Conservation (phyloP, 2,113 vertebrate genomes). For the Platichthys flesus region DNA sequence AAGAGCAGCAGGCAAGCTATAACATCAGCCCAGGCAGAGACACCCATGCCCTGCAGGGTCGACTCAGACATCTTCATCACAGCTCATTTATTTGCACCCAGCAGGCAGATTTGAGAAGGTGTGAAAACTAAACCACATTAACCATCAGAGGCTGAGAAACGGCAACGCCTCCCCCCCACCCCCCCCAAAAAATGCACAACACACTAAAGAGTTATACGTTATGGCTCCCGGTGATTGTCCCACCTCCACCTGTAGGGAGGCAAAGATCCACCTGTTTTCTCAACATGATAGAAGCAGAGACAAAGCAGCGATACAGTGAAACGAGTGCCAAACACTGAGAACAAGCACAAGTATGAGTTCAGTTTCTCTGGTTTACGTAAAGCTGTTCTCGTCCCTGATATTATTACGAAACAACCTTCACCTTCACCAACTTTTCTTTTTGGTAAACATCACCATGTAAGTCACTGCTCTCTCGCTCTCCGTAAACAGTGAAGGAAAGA, state of each 20-base stretch:
- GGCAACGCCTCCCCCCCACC: constrained; percentile 6
- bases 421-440: constrained; percentile 35
- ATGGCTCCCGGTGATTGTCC: constrained; percentile 19
- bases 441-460: constrained; percentile 69
- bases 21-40: constrained; percentile 22
- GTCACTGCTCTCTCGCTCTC: constrained; percentile 44
- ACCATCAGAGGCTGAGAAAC: not conserved
- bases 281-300: too few relatives aligned
- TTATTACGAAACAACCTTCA: constrained; percentile 37
- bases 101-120: constrained; percentile 2
- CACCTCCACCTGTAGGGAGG: constrained; percentile 23
- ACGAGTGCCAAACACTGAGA: constrained; percentile 1
- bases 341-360: constrained; percentile 22
- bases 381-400: constrained; percentile 7
- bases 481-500: constrained; percentile 55
- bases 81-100: constrained; percentile 27
- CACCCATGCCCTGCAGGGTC: constrained; percentile 22
- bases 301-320: not conserved
- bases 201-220: constrained; percentile 26
- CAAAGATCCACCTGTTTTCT: constrained; percentile 32
- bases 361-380: constrained; percentile 24
- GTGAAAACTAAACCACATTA: constrained; percentile 22
- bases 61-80: constrained; percentile 29
- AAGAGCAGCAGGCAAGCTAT: constrained; percentile 20
- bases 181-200: not conserved